Evolutionary conservation across 2,797 vertebrate species (phyloP).

Genomic region (Sebastes goodei): DNA sequence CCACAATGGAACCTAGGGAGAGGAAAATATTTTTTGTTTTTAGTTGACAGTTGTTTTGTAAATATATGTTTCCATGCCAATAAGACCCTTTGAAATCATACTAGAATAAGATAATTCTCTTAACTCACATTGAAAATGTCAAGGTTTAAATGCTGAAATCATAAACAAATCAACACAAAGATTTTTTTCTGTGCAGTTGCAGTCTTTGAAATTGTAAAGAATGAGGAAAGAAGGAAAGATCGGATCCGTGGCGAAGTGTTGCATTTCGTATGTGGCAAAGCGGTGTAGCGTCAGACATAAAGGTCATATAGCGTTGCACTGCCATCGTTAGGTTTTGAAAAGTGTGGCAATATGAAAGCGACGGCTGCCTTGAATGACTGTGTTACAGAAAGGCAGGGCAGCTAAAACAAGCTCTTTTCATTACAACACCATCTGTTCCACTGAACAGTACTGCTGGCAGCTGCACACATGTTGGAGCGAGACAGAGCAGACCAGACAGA

Average conservation of each 20-base stretch:
- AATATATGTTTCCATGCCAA: too few relatives aligned
- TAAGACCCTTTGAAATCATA: not conserved
- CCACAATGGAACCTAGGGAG: too few relatives aligned
- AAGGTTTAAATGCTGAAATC: not conserved
- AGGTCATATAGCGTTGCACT: conserved; percentile 32
- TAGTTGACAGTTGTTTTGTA: too few relatives aligned
- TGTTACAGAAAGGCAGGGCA: conserved; percentile 56
- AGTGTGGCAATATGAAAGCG: conserved; percentile 49
- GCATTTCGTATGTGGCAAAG: conserved; percentile 14
- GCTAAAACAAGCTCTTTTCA: conserved; percentile 80
- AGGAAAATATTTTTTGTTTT: too few relatives aligned
- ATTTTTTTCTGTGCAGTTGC: not conserved
- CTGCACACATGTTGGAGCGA: conserved; percentile 70
- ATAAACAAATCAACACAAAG: not conserved
- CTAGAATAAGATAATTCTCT: not conserved
- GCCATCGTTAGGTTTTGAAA: conserved; percentile 38
- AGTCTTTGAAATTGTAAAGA: not conserved
- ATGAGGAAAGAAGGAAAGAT: not conserved
- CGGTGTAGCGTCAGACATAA: conserved; percentile 19
- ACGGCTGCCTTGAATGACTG: conserved; percentile 58
- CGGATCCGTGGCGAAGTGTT: not conserved
- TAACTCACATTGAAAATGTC: not conserved
- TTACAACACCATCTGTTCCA: conserved; percentile 79
- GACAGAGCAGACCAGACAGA: conserved; percentile 55
- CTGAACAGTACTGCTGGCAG: conserved; percentile 63